Evolutionary conservation across 2,888 invertebrate species (phyloP).

Genomic region (Hylaea fasciaria): DNA sequence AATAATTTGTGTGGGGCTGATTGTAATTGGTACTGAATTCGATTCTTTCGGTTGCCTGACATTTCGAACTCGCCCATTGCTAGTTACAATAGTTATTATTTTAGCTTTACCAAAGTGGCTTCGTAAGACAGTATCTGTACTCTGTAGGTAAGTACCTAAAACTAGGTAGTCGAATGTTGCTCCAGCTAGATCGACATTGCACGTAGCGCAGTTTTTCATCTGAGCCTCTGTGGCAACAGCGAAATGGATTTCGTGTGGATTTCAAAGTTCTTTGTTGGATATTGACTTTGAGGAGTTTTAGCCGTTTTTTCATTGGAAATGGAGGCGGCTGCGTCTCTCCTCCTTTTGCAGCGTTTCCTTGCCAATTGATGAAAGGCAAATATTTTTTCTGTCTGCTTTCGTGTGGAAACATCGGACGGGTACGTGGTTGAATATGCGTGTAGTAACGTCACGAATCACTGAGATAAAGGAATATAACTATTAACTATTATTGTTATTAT

Average conservation of each 20-base stretch:
- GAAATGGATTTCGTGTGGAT: slow-evolving; percentile 60
- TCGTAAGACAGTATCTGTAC: too few species aligned
- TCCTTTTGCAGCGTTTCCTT: slow-evolving; percentile 28
- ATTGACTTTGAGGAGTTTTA: slow-evolving; percentile 53
- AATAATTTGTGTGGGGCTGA: too few species aligned
- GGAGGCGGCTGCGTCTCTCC: slow-evolving; percentile 22
- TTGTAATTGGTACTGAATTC: too few species aligned
- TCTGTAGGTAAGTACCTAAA: too few species aligned
- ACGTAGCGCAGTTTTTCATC: slow-evolving; percentile 43
- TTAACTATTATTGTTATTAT: too few species aligned
- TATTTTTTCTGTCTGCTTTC: slow-evolving; percentile 22
- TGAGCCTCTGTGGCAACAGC: slow-evolving; percentile 46
- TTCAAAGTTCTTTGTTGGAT: slow-evolving; percentile 54
- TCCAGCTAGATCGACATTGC: neutral
- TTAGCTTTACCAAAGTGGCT: too few species aligned
- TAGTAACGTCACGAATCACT: neutral
- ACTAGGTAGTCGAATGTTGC: neutral
- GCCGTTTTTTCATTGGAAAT: slow-evolving; percentile 43
- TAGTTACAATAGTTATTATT: too few species aligned
- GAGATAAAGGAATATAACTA: too few species aligned
- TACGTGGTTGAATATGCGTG: neutral
- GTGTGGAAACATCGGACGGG: slow-evolving; percentile 12
- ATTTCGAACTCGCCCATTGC: too few species aligned
- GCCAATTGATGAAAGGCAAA: slow-evolving; percentile 32
- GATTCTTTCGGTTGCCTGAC: too few species aligned